Evolutionary conservation across 2,888 invertebrate genomes (phyloP).

Genomic region (Tyria jacobaeae): DNA sequence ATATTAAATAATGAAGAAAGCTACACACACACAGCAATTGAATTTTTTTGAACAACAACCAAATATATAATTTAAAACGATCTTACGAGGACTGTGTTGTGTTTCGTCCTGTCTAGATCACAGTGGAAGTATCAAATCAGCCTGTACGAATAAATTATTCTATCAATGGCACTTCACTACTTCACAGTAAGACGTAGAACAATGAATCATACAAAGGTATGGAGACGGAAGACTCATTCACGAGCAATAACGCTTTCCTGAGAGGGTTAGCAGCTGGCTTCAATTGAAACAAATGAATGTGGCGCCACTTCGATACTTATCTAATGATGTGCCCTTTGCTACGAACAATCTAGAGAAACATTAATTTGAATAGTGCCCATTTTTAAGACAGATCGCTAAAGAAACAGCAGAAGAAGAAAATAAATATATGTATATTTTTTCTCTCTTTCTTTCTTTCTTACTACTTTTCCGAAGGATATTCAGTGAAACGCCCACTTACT

Average conservation of each 20-base stretch:
- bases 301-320: slow-evolving; percentile 68
- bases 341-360: slow-evolving; percentile 19
- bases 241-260: slow-evolving; percentile 55
- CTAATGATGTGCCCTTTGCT: slow-evolving; percentile 34
- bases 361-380: slow-evolving; percentile 21
- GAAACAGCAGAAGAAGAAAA: too few species aligned
- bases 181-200: slow-evolving; percentile 14
- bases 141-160: slow-evolving; percentile 18
- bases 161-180: slow-evolving; percentile 14
- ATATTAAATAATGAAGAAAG: too few species aligned
- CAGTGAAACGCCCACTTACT: too few species aligned
- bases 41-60: too few species aligned
- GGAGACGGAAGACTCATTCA: slow-evolving; percentile 22
- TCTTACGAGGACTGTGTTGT: neutral
- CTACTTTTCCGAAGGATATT: too few species aligned
- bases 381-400: slow-evolving; percentile 12
- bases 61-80: neutral
- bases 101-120: slow-evolving; percentile 14
- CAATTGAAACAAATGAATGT: slow-evolving; percentile 79
- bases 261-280: slow-evolving; percentile 67
- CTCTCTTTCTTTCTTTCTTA: too few species aligned
- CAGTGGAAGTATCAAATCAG: slow-evolving; percentile 19
- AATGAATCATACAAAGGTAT: slow-evolving; percentile 23
- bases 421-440: too few species aligned
- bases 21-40: too few species aligned